Evolutionary conservation across 2,797 vertebrate genomes (phyloP).

Genomic region (Micrastur ruficollis): DNA sequence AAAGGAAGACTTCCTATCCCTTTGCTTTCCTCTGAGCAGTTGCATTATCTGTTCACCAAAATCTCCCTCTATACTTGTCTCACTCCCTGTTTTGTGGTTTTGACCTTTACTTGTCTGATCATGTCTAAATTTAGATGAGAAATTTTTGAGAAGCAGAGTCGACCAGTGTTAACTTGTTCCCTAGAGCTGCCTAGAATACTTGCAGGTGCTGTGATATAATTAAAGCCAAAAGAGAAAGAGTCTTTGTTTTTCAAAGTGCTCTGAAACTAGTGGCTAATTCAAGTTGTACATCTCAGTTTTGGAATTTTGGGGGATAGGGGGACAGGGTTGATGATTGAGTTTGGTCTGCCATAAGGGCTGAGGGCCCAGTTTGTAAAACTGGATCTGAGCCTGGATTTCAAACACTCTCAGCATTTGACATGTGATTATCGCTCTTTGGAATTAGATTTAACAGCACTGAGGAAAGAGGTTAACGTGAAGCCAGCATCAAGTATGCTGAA

Average conservation of each 20-base stretch:
- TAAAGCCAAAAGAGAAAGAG: background rate
- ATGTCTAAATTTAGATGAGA: slow-evolving; percentile 34
- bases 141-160: background rate
- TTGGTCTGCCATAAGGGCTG: background rate
- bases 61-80: background rate
- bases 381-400: slow-evolving; percentile 29
- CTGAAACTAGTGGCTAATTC: background rate
- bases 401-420: slow-evolving; percentile 33
- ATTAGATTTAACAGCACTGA: slow-evolving; percentile 1
- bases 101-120: background rate
- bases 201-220: slow-evolving; percentile 6
- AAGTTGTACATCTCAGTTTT: background rate
- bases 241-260: background rate
- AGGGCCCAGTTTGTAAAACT: background rate
- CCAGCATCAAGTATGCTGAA: slow-evolving; percentile 41
- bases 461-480: slow-evolving; percentile 3
- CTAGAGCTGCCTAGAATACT: background rate
- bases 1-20: background rate
- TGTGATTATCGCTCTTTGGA: slow-evolving; percentile 19
- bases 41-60: background rate
- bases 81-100: background rate
- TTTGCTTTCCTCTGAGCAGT: background rate
- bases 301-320: background rate
- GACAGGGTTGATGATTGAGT: background rate
- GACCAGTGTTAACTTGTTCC: background rate